A percentile compares a stretch with the other conserved stretches of the same genome.
phyloP scores from a whole-genome alignment of 2,888 invertebrate genomes.

The Eupithecia subumbrata region DNA sequence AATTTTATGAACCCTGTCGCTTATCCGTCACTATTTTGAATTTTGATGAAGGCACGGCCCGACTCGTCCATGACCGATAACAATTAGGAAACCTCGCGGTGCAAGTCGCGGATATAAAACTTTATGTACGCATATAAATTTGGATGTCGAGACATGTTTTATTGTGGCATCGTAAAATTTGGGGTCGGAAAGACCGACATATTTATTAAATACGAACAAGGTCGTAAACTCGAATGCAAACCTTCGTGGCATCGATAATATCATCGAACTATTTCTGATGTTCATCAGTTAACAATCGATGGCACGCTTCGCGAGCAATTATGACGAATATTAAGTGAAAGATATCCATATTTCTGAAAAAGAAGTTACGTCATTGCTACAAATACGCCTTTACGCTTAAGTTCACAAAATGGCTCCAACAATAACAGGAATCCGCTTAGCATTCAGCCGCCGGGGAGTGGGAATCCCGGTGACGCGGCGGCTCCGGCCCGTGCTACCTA shows the following conservation, averaged over 20 bases:
- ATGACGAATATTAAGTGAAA: background rate
- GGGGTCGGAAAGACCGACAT: conserved; percentile 81
- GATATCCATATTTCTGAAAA: background rate
- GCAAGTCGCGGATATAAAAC: conserved; percentile 82
- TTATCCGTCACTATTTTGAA: conserved; percentile 59
- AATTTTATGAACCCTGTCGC: conserved; percentile 54
- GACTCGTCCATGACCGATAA: conserved; percentile 77
- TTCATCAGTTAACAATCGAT: conserved; percentile 51
- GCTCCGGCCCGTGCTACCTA: conserved; percentile 57
- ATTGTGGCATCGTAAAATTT: conserved; percentile 82
- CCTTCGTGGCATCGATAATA: conserved; percentile 78
- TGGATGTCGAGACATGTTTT: conserved; percentile 84
- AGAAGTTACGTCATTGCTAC: conserved; percentile 35
- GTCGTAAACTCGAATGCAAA: conserved; percentile 79
- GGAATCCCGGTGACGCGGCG: conserved; percentile 70
- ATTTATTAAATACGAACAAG: conserved; percentile 84
- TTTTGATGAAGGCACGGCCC: conserved; percentile 60
- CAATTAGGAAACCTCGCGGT: conserved; percentile 79
- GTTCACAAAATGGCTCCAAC: conserved; percentile 66
- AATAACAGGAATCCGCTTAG: conserved; percentile 70
- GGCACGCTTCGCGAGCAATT: background rate
- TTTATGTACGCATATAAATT: conserved; percentile 84
- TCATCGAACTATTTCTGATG: conserved; percentile 70
- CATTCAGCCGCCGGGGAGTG: conserved; percentile 61
- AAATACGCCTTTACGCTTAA: conserved; percentile 51